These are phyloP conservation scores for Dasypogon diadema DNA, from an alignment of 2,888 invertebrate genomes.

Conservation along the genomic window DNA sequence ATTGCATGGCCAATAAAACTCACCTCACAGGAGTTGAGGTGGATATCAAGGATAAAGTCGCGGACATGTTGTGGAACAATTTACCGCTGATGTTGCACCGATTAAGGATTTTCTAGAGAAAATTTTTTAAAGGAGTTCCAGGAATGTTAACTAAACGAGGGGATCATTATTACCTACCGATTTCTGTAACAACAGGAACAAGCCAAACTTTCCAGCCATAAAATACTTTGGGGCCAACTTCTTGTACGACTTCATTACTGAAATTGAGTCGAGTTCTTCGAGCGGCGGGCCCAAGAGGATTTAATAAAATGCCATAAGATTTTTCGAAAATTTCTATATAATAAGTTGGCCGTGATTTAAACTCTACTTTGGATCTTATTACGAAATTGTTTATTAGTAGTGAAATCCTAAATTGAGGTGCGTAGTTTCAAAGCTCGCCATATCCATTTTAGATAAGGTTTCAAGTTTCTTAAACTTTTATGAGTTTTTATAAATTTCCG, in stretches of 20 bases:
- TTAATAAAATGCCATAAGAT: conserved; percentile 15
- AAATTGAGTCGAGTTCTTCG: conserved; percentile 22
- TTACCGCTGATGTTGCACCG: conserved; percentile 58
- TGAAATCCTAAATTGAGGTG: too few species aligned
- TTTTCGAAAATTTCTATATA: conserved; percentile 29
- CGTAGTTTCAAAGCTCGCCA: too few species aligned
- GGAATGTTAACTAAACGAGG: conserved; percentile 51
- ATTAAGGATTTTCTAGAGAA: conserved; percentile 55
- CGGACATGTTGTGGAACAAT: conserved; percentile 58
- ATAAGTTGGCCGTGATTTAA: conserved; percentile 34
- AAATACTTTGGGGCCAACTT: conserved; percentile 40
- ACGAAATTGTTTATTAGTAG: too few species aligned
- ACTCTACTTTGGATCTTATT: neutral
- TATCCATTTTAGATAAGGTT: too few species aligned
- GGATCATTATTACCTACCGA: conserved; percentile 45
- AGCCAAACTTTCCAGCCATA: conserved; percentile 38
- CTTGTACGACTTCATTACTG: conserved; percentile 50
- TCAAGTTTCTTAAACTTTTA: too few species aligned
- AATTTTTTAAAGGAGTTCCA: conserved; percentile 34
- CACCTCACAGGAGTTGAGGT: neutral
- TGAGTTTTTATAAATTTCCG: too few species aligned
- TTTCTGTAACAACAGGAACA: conserved; percentile 38
- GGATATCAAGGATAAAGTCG: conserved; percentile 55
- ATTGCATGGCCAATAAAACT: conserved; percentile 46
- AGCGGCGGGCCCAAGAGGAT: conserved; percentile 1